Base-by-base conservation (phyloP, 2,797 vertebrate species). In the Scomberomorus guttatus region DNA sequence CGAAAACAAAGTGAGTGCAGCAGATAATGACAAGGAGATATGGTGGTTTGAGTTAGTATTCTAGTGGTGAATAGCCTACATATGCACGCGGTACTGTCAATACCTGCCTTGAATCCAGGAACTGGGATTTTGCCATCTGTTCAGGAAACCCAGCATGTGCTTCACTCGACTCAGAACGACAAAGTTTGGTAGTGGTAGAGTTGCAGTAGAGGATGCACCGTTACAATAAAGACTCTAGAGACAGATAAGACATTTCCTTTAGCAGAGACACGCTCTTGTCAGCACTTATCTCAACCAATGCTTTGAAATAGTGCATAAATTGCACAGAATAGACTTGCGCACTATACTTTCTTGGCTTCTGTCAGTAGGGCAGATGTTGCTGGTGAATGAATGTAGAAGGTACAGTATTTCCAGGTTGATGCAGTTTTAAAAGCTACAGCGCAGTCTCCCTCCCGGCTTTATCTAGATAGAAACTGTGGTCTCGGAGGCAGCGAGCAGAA, bases 81-180 rank as follows among this genome's bases (percentile, higher is more conserved):
- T 73, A 65, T 72, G 60, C 73, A 56, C 70, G 51, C 34, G 34
- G 59, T 84, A 64, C 57, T 82, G 54, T 85, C 79, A 75, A 66
- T 86, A 87, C 65, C 72, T 78, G 73, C 77, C 65, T 83, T 73
- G 70, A 81, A 80, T 89, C 55, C 74, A 82, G n/a, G 60, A 82
- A 72, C 3, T 76, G 63, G 25, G 32, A 64, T 70, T 39, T 65
- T 84, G 56, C 80, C 83, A 86, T 91, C 79, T 87, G 84, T 80
- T 87, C 65, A 58, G 60, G 51, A 66, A 85, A 44, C 56, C 11
- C 72, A 82, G 15, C 62, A 50, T 72, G 63, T 39, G 34, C 46
- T 62, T 77, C 51, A 64, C 64, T 69, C 51, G 46, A 12, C 56
- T 62, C 58, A 27, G 55, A 74, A 50, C 4, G 18, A 79, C 76